Percentiles rank a stretch among this genome's conserved stretches.
Evolutionary conservation across 1,140 invertebrate species (phyloP).

Genomic region (Caerostris darwini): DNA sequence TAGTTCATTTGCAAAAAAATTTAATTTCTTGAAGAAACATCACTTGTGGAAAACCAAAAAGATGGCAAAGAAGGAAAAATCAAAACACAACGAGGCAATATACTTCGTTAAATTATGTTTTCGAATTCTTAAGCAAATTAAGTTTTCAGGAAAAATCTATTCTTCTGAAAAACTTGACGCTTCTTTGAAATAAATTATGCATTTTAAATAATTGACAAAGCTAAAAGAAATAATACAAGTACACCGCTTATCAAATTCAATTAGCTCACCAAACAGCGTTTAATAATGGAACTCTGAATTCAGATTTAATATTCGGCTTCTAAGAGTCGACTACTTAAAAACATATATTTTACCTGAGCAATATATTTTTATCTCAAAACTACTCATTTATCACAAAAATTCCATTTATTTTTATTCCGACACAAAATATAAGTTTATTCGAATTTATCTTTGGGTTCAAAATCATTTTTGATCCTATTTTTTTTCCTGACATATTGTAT

Average conservation of each 20-base stretch:
- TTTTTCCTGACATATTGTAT: slow-evolving; percentile 12
- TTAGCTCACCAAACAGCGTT: slow-evolving; percentile 23
- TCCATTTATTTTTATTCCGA: slow-evolving; percentile 53
- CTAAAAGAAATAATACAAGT: neutral
- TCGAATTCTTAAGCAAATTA: neutral
- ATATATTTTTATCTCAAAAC: neutral
- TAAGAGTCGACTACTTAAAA: neutral
- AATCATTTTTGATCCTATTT: slow-evolving; percentile 13
- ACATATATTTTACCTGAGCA: slow-evolving; percentile 49
- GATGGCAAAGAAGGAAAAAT: neutral
- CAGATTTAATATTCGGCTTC: slow-evolving; percentile 29
- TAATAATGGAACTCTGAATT: slow-evolving; percentile 43
- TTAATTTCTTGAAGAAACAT: neutral
- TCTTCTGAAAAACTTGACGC: neutral
- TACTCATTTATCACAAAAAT: slow-evolving; percentile 59
- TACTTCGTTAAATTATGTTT: slow-evolving; percentile 4
- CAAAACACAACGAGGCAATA: neutral
- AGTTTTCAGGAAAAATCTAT: neutral
- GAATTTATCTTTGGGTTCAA: slow-evolving; percentile 58
- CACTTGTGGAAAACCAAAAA: neutral
- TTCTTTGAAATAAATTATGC: slow-evolving; percentile 17
- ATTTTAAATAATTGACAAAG: slow-evolving; percentile 35
- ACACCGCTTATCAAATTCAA: slow-evolving; percentile 40
- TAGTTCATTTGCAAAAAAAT: neutral
- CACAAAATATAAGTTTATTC: slow-evolving; percentile 46